Evolutionary conservation across 2,113 vertebrate species (phyloP), one percentile per base, ranked within the genome.

Genomic region (Raja brachyura): DNA sequence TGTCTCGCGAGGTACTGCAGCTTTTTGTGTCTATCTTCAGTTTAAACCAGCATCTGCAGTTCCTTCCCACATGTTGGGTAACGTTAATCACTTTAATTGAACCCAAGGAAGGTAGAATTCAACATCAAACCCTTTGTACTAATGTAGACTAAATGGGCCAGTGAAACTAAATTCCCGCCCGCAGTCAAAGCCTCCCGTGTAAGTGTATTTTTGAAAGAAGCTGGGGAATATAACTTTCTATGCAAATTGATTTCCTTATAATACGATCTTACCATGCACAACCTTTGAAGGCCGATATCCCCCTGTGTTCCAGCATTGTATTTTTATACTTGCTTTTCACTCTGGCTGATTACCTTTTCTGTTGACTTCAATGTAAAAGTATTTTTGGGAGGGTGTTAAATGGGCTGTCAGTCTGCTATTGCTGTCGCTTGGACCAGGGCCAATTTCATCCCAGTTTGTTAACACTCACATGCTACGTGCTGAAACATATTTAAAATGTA

Each of bases 131-230:
- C 4, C 31, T 70, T 70, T 39, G 31, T 4, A 1, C 39, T 90
- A 90, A 68, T 68, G 88, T 63, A 39, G 20, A 39, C 31, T 90
- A 90, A 90, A 90, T 25, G 33, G 88, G 18, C 63, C 20, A 90
- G 1, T 70, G 31, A 70, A 90, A 33, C 66, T 31, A 90, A 90
- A 70, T 86, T 86, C n/a, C 81, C 28, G 54, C 54, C 22, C 14
- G 54, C 9, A 16, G 56, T 86, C 61, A 28, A 59, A 86, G 14
- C 6, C 4, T 25, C 25, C 61, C 81, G 4, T 61, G 5, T 61
- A n/a, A 61, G 56, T 61, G 28, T 14, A 10, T 16, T 28, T 61
- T 59, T 86, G 54, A 86, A 56, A 48, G 39, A 54, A 9, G 9
- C 81, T 59, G 25, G 22, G 56, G 22, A 59, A 85, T 85, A 9